Evolutionary conservation across 2,888 invertebrate species (phyloP).

Genomic region (Linnaemya vulpina): DNA sequence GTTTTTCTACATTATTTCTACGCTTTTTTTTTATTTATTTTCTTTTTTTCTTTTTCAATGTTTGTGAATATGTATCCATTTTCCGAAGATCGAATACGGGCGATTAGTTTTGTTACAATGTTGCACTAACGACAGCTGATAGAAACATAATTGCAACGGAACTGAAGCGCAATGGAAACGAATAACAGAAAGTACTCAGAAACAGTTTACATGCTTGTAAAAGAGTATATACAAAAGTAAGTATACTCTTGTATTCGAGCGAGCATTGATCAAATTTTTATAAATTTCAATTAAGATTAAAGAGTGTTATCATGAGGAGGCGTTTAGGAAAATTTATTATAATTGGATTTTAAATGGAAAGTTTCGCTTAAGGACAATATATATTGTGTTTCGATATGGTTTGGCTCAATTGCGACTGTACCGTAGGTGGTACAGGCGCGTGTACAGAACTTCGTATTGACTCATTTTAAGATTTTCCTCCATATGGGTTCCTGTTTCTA

Average conservation of each 20-base stretch:
- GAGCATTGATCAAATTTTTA: constrained; percentile 22
- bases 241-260: neutral
- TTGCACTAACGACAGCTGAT: constrained; percentile 59
- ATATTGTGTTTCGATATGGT: neutral
- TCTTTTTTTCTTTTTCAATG: neutral
- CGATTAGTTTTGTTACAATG: constrained; percentile 44
- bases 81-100: constrained; percentile 13
- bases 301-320: neutral
- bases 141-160: constrained; percentile 55
- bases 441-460: too few relatives aligned
- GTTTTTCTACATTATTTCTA: constrained; percentile 37
- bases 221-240: neutral
- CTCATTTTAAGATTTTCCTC: neutral
- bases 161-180: constrained; percentile 51
- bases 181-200: constrained; percentile 20
- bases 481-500: neutral
- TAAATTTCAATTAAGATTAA: constrained; percentile 11
- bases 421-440: neutral
- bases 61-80: neutral
- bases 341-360: constrained; percentile 46
- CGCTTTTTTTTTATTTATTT: neutral
- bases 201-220: neutral
- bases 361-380: neutral
- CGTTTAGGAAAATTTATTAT: constrained; percentile 2
- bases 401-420: neutral